A percentile compares a stretch with the other conserved stretches of the same genome.
These are phyloP conservation scores for Temnothorax ravouxi DNA, from an alignment of 2,888 invertebrate genomes.

Conservation along the genomic window DNA sequence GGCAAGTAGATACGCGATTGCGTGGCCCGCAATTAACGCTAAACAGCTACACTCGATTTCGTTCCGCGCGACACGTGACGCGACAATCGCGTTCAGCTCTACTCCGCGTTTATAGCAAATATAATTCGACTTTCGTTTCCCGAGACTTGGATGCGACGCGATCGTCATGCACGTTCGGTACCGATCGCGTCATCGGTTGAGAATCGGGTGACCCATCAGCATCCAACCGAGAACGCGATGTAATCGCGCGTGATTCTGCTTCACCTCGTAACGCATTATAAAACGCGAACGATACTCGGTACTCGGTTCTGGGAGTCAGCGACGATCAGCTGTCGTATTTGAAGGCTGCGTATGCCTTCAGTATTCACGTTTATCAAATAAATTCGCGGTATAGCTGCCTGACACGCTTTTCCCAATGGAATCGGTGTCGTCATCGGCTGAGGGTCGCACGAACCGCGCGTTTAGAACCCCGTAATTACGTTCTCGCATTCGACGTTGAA, in stretches of 20 bases:
- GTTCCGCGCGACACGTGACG: background rate
- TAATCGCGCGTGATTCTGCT: background rate
- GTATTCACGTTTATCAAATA: background rate
- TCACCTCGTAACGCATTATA: background rate
- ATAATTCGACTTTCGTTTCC: background rate
- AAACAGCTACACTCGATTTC: background rate
- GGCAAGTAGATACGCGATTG: background rate
- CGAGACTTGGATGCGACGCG: too few species aligned
- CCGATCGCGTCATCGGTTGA: background rate
- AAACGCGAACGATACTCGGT: slow-evolving; percentile 2
- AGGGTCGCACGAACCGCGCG: background rate
- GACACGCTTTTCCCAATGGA: background rate
- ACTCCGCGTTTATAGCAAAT: background rate
- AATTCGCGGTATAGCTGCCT: background rate
- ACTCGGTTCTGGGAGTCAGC: background rate
- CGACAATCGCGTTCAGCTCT: background rate
- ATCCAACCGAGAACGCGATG: background rate
- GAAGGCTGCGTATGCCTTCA: background rate
- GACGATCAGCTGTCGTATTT: background rate
- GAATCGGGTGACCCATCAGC: background rate
- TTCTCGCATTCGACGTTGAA: background rate
- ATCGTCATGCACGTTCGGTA: too few species aligned
- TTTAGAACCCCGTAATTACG: background rate
- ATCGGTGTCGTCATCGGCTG: background rate
- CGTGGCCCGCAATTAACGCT: background rate